These are phyloP conservation scores for Mesaphorura yosii DNA, from an alignment of 1,140 invertebrate genomes.

Conservation along the genomic window DNA sequence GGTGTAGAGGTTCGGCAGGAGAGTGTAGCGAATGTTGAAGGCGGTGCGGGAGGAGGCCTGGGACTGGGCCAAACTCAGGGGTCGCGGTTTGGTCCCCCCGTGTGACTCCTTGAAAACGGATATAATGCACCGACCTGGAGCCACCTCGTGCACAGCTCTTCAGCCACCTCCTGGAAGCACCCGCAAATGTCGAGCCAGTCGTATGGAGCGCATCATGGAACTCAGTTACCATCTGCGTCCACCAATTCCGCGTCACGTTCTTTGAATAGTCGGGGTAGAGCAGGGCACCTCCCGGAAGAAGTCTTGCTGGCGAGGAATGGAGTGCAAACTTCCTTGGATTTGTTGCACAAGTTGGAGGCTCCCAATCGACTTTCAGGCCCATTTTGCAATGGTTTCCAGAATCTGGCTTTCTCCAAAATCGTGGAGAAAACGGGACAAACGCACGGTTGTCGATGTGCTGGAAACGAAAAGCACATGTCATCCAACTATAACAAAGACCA, in stretches of 20 bases:
- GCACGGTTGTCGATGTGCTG: conserved; percentile 19
- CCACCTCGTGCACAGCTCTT: not conserved
- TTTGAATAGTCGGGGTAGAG: conserved; percentile 3
- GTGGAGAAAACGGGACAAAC: too few species aligned
- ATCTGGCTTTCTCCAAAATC: conserved; percentile 5
- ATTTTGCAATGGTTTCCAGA: conserved; percentile 21
- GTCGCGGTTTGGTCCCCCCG: not conserved
- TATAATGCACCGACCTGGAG: not conserved
- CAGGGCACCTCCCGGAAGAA: not conserved
- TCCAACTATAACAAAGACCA: too few species aligned
- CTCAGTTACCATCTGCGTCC: conserved; percentile 2
- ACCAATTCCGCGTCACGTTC: not conserved
- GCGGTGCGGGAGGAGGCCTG: conserved; percentile 27
- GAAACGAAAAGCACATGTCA: conserved; percentile 26
- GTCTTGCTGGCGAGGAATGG: too few species aligned
- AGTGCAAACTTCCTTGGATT: too few species aligned
- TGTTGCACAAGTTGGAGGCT: not conserved
- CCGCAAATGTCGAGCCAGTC: not conserved
- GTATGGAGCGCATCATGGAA: conserved; percentile 2
- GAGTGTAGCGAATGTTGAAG: conserved; percentile 37
- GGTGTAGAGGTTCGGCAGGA: conserved; percentile 42
- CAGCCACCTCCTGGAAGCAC: not conserved
- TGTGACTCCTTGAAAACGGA: not conserved
- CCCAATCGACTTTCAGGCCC: conserved; percentile 21
- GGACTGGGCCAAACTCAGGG: too few species aligned